These are phyloP conservation scores for Silurus lanzhouensis DNA, from an alignment of 2,797 vertebrate species.

Conservation along the genomic window DNA sequence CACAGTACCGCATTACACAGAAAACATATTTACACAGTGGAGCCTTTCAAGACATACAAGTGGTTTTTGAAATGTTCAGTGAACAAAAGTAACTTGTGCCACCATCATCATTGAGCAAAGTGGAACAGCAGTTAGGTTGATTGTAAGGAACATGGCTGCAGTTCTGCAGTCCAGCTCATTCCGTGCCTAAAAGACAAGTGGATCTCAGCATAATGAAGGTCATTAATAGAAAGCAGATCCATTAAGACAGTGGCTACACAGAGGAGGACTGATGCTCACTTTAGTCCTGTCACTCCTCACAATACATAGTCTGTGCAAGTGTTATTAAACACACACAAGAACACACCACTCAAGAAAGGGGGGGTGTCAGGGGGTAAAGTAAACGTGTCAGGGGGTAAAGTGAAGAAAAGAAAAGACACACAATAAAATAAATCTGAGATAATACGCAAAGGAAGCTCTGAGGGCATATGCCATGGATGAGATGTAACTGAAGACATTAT, in stretches of 20 bases:
- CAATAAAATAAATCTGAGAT: no score
- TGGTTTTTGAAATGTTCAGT: neutral
- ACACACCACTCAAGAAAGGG: neutral
- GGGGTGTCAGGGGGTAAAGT: neutral
- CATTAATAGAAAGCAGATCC: conserved; percentile 71
- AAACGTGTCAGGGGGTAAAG: neutral
- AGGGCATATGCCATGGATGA: conserved; percentile 51
- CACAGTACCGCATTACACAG: no score
- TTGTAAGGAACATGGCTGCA: conserved; percentile 56
- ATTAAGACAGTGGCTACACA: conserved; percentile 61
- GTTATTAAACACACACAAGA: conserved; percentile 63
- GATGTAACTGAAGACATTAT: neutral
- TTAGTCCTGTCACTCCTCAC: conserved; percentile 36
- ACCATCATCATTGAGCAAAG: neutral
- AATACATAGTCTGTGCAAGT: conserved; percentile 57
- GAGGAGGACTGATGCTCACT: conserved; percentile 32
- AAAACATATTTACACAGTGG: neutral
- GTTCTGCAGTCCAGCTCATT: conserved; percentile 20
- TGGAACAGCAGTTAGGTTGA: neutral
- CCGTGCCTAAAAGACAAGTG: conserved; percentile 59
- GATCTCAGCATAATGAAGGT: conserved; percentile 73
- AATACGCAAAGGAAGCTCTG: neutral
- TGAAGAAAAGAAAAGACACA: neutral
- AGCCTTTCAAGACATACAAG: neutral
- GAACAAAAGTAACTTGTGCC: neutral